Evolutionary conservation across 1,140 invertebrate genomes (phyloP), one percentile per base, ranked within the genome.

Genomic region (Pararge aegeria): DNA sequence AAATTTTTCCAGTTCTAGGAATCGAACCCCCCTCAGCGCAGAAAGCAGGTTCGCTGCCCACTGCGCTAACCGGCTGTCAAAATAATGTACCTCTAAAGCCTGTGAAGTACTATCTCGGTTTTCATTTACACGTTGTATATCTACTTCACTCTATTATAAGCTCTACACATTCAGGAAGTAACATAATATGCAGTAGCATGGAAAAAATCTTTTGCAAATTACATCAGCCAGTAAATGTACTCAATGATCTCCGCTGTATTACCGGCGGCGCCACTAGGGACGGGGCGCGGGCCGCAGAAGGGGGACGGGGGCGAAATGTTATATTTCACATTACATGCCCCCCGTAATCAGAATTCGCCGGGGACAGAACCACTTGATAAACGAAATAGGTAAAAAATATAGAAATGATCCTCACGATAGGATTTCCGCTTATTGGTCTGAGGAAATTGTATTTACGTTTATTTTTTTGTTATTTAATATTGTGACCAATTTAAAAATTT

Each of bases 251-350:
- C 20, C 7, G 21, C 34, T 20, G 38, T 59, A 52, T 30, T 52
- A 57, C n/a, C 44, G 27, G 30, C 38, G 27, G 29, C 50, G 50
- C 40, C 56, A 21, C 56, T 34, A 10, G 56, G 56, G 56, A 59
- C 24, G 13, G n/a, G 42, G 42, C 4, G 37, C 37, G 44, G 16
- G 24, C 16, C 4, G 20, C 20, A 29, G 19, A 20, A 42, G n/a
- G 18, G 42, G 30, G 13, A 52, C 44, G 30, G 55, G 55, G 48
- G n/a, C 29, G 19, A 51, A 61, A 68, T 50, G 64, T 64, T 65
- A 73, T 70, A 70, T 73, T 68, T 66, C 70, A 62, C 55, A 70
- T 64, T 60, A 64, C 48, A 49, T 37, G n/a, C n/a, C 29, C 61
- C 54, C 46, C 18, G 55, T 61, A 68, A 68, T 68, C 57, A 63